A percentile compares a stretch with the other conserved stretches of the same genome.
Evolutionary conservation across 2,888 invertebrate species (phyloP).

Genomic region (Hirudinaria manillensis): DNA sequence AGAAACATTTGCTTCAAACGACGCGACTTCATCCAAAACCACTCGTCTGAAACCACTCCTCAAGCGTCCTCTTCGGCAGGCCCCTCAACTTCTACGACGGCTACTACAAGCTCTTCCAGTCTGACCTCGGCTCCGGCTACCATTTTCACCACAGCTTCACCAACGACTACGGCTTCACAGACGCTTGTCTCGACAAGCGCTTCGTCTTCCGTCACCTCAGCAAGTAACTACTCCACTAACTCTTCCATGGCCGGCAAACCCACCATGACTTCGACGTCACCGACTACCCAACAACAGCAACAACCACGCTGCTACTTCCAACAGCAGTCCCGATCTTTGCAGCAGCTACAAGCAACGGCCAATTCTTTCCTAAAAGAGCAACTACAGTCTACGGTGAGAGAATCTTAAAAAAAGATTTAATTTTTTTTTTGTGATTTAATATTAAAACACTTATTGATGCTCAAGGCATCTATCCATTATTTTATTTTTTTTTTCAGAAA

Average conservation of each 20-base stretch:
- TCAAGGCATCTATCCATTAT: too few species aligned
- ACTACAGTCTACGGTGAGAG: slow-evolving; percentile 9
- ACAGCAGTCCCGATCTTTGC: slow-evolving; percentile 11
- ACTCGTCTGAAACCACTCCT: not conserved
- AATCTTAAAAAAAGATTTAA: not conserved
- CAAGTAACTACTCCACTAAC: not conserved
- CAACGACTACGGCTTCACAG: not conserved
- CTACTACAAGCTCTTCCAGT: not conserved
- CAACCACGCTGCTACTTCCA: not conserved
- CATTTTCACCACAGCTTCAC: slow-evolving; percentile 6
- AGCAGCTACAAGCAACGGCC: slow-evolving; percentile 23
- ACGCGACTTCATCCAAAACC: slow-evolving; percentile 9
- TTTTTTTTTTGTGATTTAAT: too few species aligned
- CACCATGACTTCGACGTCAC: not conserved
- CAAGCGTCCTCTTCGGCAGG: not conserved
- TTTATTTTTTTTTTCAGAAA: too few species aligned
- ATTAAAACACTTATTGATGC: too few species aligned
- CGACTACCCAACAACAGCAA: slow-evolving; percentile 8
- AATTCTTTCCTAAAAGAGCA: slow-evolving; percentile 24
- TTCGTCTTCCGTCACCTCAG: not conserved
- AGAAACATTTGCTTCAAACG: slow-evolving; percentile 29
- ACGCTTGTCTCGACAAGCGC: not conserved
- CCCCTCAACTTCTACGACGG: not conserved
- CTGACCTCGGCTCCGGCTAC: slow-evolving; percentile 4
- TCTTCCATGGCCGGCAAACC: not conserved